A percentile compares a stretch with the other conserved stretches of the same genome.
phyloP scores from a whole-genome alignment of 2,888 invertebrate species.

The Platerodrilus igneus region DNA sequence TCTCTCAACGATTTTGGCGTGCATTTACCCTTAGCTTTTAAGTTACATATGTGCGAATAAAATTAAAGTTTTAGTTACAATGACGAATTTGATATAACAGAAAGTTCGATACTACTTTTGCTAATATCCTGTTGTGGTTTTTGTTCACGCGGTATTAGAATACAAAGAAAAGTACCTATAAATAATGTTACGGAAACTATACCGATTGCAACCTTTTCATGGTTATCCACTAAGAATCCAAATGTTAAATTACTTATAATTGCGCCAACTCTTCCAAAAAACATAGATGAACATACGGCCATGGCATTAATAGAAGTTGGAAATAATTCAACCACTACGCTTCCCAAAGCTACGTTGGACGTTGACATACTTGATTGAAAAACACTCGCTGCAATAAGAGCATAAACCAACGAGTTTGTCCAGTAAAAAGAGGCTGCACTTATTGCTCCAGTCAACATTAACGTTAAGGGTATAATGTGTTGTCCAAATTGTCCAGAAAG shows the following conservation, averaged over 20 bases:
- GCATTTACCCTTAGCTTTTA: no score
- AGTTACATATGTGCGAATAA: constrained; percentile 1
- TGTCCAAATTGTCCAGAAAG: constrained; percentile 45
- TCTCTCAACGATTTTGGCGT: no score
- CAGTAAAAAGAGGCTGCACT: constrained; percentile 59
- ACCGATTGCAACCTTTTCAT: constrained; percentile 61
- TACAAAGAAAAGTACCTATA: constrained; percentile 44
- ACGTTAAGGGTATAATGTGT: constrained; percentile 32
- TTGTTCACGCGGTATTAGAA: constrained; percentile 34
- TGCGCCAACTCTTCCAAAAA: constrained; percentile 62
- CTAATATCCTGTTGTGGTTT: constrained; percentile 3
- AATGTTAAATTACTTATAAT: constrained; percentile 61
- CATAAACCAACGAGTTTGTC: constrained; percentile 50
- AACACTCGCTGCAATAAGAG: constrained; percentile 54
- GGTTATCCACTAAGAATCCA: constrained; percentile 59
- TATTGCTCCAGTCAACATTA: constrained; percentile 43
- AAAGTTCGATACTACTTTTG: constrained; percentile 14
- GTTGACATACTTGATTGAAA: constrained; percentile 51
- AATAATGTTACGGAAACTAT: constrained; percentile 54
- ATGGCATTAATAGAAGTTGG: constrained; percentile 53
- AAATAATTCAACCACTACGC: constrained; percentile 42
- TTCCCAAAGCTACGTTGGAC: constrained; percentile 47
- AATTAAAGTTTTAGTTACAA: constrained; percentile 7
- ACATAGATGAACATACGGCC: constrained; percentile 61
- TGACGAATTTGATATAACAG: constrained; percentile 16